A percentile compares a stretch with the other conserved stretches of the same genome.
Conservation (phyloP, 2,113 vertebrate species). For the Zootoca vivipara region DNA sequence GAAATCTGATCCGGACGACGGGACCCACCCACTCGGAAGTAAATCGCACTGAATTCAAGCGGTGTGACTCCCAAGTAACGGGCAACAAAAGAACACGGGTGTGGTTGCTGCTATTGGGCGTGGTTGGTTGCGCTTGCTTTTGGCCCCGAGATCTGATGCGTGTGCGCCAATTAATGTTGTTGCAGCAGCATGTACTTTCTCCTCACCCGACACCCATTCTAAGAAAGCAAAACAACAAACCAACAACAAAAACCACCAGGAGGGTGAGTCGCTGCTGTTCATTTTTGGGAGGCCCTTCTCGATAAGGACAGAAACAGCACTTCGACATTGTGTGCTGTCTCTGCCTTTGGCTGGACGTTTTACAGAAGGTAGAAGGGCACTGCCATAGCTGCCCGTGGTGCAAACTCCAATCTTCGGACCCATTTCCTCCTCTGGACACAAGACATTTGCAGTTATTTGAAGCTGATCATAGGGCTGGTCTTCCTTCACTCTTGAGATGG, state of each 20-base stretch:
- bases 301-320: neutral
- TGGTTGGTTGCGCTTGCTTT: neutral
- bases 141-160: neutral
- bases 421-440: neutral
- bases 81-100: neutral
- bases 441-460: too few relatives aligned
- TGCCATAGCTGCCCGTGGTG: neutral
- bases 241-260: too few relatives aligned
- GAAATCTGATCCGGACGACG: neutral
- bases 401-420: neutral
- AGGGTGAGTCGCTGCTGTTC: neutral
- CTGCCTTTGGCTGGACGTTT: neutral
- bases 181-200: neutral
- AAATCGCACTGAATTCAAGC: neutral
- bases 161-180: neutral
- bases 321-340: neutral
- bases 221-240: too few relatives aligned
- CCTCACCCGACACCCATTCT: too few relatives aligned
- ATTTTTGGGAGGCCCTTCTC: neutral
- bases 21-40: neutral
- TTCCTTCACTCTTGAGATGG: too few relatives aligned
- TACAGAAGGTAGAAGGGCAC: neutral
- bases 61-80: neutral
- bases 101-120: neutral
- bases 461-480: too few relatives aligned